phyloP scores from a whole-genome alignment of 2,888 invertebrate species.

The Branchipolynoe longqiensis region DNA sequence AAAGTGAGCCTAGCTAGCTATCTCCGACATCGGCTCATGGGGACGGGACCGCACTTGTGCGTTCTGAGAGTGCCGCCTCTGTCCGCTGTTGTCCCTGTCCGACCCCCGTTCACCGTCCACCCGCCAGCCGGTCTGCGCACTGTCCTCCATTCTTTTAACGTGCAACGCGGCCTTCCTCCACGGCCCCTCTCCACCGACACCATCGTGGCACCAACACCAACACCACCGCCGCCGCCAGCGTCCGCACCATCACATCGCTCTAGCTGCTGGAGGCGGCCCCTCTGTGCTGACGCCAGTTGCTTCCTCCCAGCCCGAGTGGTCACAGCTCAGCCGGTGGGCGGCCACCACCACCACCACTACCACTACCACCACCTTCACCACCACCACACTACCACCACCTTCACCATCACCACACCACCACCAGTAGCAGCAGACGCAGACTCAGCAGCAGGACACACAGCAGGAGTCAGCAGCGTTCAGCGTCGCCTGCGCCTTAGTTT shows the following conservation, averaged over 20 bases:
- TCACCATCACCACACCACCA: background rate
- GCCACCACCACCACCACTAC: background rate
- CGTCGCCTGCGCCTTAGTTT: conserved; percentile 17
- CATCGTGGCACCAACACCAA: background rate
- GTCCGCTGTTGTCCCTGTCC: too few species aligned
- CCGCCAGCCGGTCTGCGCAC: too few species aligned
- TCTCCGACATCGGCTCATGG: too few species aligned
- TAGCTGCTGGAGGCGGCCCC: conserved; percentile 17
- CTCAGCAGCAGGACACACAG: background rate
- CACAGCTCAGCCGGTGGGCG: background rate
- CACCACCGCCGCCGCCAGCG: too few species aligned
- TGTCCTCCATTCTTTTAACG: too few species aligned
- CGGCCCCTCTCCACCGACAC: conserved; percentile 1
- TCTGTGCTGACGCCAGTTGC: conserved; percentile 36
- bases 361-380: background rate
- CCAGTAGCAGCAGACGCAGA: background rate
- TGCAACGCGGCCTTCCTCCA: too few species aligned
- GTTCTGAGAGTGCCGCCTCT: too few species aligned
- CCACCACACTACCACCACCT: background rate
- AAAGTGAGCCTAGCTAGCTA: too few species aligned
- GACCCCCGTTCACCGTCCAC: too few species aligned
- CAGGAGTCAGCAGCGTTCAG: too few species aligned
- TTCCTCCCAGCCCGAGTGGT: conserved; percentile 41
- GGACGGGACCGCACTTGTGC: too few species aligned
- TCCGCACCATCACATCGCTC: background rate